Evolutionary conservation across 2,797 vertebrate genomes (phyloP).

Genomic region (Pachyuromys duprasi): DNA sequence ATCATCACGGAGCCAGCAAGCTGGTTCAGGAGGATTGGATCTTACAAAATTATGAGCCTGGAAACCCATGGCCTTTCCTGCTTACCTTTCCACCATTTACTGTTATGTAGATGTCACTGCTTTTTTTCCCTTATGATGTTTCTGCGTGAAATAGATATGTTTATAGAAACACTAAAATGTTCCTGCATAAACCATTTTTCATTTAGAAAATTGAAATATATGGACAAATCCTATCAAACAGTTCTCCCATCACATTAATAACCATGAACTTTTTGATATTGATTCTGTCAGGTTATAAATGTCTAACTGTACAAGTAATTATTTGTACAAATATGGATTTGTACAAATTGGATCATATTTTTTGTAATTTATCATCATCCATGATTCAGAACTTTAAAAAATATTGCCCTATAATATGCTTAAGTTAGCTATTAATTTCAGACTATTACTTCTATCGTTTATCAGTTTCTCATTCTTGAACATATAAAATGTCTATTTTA

Average conservation of each 20-base stretch:
- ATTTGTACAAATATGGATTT: conserved; percentile 3
- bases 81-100: neutral
- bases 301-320: neutral
- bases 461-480: conserved; percentile 32
- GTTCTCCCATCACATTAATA: neutral
- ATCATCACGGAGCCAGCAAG: neutral
- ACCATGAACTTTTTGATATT: conserved; percentile 31
- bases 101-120: neutral
- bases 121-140: conserved; percentile 15
- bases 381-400: neutral
- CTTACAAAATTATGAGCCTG: neutral
- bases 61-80: neutral
- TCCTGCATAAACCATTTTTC: neutral
- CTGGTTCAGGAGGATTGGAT: conserved; percentile 14
- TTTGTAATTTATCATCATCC: conserved; percentile 48
- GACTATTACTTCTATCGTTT: conserved; percentile 15
- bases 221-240: neutral
- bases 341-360: conserved; percentile 16
- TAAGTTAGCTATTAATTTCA: conserved; percentile 11
- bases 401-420: neutral
- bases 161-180: conserved; percentile 47
- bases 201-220: conserved; percentile 55
- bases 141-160: conserved; percentile 13
- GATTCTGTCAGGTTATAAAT: neutral
- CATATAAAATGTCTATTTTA: conserved; percentile 15